Evolutionary conservation across 2,113 vertebrate species (phyloP), one percentile per base, ranked within the genome.

Genomic region (Aldabrachelys gigantea): DNA sequence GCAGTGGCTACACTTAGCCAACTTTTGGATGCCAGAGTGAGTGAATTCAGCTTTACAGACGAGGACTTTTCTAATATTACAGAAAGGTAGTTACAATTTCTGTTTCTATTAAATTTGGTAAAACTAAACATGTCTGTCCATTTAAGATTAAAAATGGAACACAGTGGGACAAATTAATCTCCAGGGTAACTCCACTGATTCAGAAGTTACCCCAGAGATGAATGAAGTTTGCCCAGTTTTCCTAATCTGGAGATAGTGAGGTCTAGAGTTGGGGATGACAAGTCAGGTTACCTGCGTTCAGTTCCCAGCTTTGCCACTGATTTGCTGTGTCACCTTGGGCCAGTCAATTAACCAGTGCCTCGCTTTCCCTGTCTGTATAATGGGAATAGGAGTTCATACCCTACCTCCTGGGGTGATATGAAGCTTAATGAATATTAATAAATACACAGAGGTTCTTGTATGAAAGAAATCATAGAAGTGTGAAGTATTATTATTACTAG

Each of bases 1-100:
- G 97, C 96, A 84, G 81, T 97, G 82, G 80, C 95, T 50, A 97
- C 95, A 83, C 92, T 97, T 54, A 98, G 96, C 87, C 96, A 98
- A 1, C 88, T 98, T 95, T 76, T 98, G 84, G 89, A 95, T 82
- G 97, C 84, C 65, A 94, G 47, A 0, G 65, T 94, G 88, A 89
- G 72, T 11, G 59, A 92, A 95, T 97, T 97, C 27, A 44, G 1
- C 29, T 17, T 88, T 85, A 72, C 29, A 47, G 2, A 84, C 11
- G 8, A 76, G 5, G 10, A n/a, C 62, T 88, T 97, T 85, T n/a
- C 56, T 35, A 75, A 22, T 80, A 11, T 80, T 90, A 80, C 78
- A 89, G 9, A 31, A 91, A 96, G 2, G 97, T 97, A 98, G 97
- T 49, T 38, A 56, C 8, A 89, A 25, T 56, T 92, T 87, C 56